Evolutionary conservation across 2,797 vertebrate species (phyloP).

Genomic region (Poecilia picta): DNA sequence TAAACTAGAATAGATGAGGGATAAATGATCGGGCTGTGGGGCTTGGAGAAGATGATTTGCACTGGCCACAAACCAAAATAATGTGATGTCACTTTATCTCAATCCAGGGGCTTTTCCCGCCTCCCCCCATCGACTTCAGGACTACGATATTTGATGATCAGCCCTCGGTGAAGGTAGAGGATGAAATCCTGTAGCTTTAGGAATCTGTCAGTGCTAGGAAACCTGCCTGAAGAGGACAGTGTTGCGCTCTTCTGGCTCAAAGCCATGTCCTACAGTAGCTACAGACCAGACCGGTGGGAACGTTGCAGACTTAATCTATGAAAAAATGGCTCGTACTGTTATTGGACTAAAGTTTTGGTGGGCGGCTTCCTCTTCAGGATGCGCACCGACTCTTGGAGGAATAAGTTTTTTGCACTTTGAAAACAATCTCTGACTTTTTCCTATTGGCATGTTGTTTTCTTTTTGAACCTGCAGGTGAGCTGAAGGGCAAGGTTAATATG

Average conservation of each 20-base stretch:
- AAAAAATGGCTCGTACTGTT: slow-evolving; percentile 81
- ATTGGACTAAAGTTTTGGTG: slow-evolving; percentile 66
- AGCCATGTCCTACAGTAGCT: slow-evolving; percentile 53
- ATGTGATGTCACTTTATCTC: slow-evolving; percentile 73
- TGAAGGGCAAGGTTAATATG: slow-evolving; percentile 45
- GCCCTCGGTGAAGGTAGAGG: slow-evolving; percentile 20
- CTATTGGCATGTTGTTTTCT: slow-evolving; percentile 62
- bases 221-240: slow-evolving; percentile 2
- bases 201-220: slow-evolving; percentile 1
- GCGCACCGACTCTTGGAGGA: slow-evolving; percentile 62
- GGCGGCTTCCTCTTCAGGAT: slow-evolving; percentile 56
- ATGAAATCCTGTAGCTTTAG: slow-evolving; percentile 23
- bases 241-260: slow-evolving; percentile 31
- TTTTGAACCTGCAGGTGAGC: slow-evolving; percentile 50
- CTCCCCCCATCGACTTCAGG: slow-evolving; percentile 48
- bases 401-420: slow-evolving; percentile 78
- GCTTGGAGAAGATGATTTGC: slow-evolving; percentile 62
- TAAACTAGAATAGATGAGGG: slow-evolving; percentile 28
- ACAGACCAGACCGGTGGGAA: slow-evolving; percentile 38
- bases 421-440: slow-evolving; percentile 71
- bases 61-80: slow-evolving; percentile 74
- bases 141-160: slow-evolving; percentile 23
- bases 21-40: slow-evolving; percentile 24
- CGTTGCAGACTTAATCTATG: slow-evolving; percentile 65
- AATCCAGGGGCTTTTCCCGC: slow-evolving; percentile 53